Percentiles rank a stretch among this genome's conserved stretches.
Conservation (phyloP, 1,140 invertebrate species). For the Saccostrea cuccullata region DNA sequence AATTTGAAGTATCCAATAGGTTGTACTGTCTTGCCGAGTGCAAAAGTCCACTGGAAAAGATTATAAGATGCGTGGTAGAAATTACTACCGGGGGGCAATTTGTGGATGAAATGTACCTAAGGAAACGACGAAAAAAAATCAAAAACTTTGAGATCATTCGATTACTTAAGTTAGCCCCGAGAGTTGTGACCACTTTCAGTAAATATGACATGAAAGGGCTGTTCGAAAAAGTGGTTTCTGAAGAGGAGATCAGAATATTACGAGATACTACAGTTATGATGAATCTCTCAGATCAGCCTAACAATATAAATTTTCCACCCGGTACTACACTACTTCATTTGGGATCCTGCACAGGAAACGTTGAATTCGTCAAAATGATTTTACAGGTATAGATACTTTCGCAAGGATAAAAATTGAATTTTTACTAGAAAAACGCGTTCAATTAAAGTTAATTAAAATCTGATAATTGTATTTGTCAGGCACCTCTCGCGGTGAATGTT, state of each 20-base stretch:
- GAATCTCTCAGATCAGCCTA: not conserved
- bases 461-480: not conserved
- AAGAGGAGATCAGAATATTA: not conserved
- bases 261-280: not conserved
- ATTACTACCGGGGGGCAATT: not conserved
- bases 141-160: not conserved
- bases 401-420: no score
- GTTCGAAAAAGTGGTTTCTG: not conserved
- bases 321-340: constrained; percentile 33
- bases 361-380: constrained; percentile 44
- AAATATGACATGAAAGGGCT: not conserved
- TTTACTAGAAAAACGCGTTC: not conserved
- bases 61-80: not conserved
- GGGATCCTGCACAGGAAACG: constrained; percentile 1
- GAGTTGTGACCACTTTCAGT: not conserved
- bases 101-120: not conserved
- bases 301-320: not conserved
- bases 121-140: not conserved
- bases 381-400: not conserved
- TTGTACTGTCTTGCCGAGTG: not conserved
- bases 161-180: constrained; percentile 1
- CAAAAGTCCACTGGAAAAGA: not conserved
- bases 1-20: not conserved
- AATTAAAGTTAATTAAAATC: not conserved
- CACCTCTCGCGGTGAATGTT: not conserved